Conservation (phyloP, 2,888 invertebrate genomes). For the Eupithecia centaureata region DNA sequence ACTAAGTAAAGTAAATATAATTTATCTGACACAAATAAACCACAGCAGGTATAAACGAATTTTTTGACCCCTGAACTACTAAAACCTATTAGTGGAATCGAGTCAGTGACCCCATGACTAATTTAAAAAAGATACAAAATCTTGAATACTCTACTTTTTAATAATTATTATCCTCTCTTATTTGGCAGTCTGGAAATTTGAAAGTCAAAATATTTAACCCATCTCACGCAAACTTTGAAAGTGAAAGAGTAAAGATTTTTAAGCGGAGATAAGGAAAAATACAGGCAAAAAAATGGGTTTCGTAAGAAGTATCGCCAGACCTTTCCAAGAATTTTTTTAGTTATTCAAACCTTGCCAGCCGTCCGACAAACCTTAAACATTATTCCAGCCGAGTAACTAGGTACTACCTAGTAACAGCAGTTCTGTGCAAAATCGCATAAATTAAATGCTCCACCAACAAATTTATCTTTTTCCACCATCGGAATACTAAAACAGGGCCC, state of each 20-base stretch:
- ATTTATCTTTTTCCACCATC: constrained; percentile 81
- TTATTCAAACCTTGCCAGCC: constrained; percentile 24
- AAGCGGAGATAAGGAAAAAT: neutral
- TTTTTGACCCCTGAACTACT: too few species aligned
- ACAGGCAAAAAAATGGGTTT: neutral
- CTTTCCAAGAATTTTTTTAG: constrained; percentile 17
- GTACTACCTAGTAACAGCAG: constrained; percentile 48
- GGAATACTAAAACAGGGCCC: constrained; percentile 77
- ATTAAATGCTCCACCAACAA: constrained; percentile 78
- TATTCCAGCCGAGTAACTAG: constrained; percentile 43
- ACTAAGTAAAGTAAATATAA: too few species aligned
- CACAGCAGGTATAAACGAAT: too few species aligned
- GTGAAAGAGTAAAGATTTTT: neutral
- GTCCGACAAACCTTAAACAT: constrained; percentile 30
- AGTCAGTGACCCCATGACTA: too few species aligned
- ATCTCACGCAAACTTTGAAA: neutral
- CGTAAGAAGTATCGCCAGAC: neutral
- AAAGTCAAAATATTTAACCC: neutral
- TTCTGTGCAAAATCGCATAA: constrained; percentile 72
- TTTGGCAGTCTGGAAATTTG: neutral
- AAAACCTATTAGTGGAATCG: too few species aligned
- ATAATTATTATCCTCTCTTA: too few species aligned
- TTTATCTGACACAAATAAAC: too few species aligned
- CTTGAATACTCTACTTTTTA: too few species aligned
- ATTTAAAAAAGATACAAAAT: too few species aligned